These are phyloP conservation scores for Sinocyclocheilus rhinocerous DNA, from an alignment of 2,113 vertebrate species.

Conservation along the genomic window DNA sequence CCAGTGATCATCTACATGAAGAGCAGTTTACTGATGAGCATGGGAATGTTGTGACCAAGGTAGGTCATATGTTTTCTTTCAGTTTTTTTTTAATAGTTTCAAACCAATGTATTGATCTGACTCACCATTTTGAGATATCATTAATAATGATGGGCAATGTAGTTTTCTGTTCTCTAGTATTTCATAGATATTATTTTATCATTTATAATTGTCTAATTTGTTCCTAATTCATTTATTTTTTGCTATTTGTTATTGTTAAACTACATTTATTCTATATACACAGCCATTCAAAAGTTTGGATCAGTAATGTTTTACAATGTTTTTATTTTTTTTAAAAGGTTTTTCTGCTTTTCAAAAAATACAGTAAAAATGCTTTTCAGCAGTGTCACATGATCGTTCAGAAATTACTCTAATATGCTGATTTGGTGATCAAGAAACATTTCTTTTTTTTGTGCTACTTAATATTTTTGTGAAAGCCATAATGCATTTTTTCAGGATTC, in stretches of 20 bases:
- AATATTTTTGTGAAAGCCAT: too few relatives aligned
- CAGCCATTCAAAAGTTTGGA: too few relatives aligned
- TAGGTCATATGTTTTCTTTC: background rate
- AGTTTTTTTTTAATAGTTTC: background rate
- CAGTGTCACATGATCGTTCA: too few relatives aligned
- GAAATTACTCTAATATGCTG: too few relatives aligned
- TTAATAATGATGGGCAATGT: background rate
- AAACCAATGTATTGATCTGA: background rate
- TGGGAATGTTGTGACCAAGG: conserved; percentile 82
- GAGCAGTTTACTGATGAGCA: conserved; percentile 87
- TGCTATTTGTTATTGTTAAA: background rate
- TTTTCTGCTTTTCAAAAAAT: too few relatives aligned
- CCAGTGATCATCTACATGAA: conserved; percentile 82
- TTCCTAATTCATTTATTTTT: background rate
- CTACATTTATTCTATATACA: conserved; percentile 43
- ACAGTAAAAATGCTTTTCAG: too few relatives aligned
- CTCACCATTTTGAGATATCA: background rate
- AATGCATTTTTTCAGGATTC: too few relatives aligned
- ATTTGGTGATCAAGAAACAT: too few relatives aligned
- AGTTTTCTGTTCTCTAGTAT: background rate
- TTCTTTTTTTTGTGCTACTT: too few relatives aligned
- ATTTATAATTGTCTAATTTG: background rate
- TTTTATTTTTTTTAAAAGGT: too few relatives aligned
- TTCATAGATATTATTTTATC: background rate
- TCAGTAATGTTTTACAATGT: too few relatives aligned